Conservation (phyloP, 2,797 vertebrate genomes). For the Orestias chungarensis region DNA sequence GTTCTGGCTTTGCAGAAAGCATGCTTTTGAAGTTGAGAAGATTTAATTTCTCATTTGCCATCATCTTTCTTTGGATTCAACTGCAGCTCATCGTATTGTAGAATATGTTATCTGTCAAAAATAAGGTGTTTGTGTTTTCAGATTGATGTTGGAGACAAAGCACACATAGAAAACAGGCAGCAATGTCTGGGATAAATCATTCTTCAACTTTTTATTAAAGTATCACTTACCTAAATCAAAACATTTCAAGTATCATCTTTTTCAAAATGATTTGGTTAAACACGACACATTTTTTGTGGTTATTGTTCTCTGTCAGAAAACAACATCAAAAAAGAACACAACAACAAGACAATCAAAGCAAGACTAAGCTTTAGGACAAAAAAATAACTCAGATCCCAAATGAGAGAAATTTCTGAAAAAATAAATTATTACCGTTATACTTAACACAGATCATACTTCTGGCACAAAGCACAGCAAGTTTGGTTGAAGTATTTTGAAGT, state of each 20-base stretch:
- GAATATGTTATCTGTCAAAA: slow-evolving; percentile 36
- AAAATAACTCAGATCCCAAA: neutral
- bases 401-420: neutral
- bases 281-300: neutral
- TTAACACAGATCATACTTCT: neutral
- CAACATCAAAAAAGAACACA: neutral
- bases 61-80: slow-evolving; percentile 62
- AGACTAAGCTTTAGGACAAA: neutral
- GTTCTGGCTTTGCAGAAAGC: slow-evolving; percentile 62
- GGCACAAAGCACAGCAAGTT: neutral
- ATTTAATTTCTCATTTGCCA: slow-evolving; percentile 76
- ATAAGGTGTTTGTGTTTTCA: slow-evolving; percentile 41
- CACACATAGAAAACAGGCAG: slow-evolving; percentile 36
- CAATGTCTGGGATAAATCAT: neutral
- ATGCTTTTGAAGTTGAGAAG: slow-evolving; percentile 77
- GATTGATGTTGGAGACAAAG: slow-evolving; percentile 35
- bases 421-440: neutral
- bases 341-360: neutral
- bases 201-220: slow-evolving; percentile 7
- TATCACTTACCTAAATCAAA: neutral
- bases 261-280: neutral
- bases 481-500: too few species aligned
- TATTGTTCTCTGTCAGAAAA: neutral
- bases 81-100: slow-evolving; percentile 41
- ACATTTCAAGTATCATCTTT: neutral